Base-by-base conservation (phyloP, 2,888 invertebrate genomes). In the Platycnemis pennipes region DNA sequence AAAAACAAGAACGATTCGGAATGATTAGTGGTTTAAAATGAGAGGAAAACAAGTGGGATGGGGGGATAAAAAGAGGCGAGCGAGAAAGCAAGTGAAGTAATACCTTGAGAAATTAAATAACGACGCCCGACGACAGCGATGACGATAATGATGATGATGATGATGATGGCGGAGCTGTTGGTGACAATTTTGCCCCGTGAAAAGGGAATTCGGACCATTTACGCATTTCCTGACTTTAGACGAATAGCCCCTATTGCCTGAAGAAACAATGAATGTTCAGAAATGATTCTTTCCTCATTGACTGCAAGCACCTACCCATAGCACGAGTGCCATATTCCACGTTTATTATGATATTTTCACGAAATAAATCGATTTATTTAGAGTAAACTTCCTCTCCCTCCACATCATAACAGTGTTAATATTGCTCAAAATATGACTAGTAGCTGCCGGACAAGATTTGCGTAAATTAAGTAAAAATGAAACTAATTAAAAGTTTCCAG, bases 1-100 rank as follows among this genome's bases (percentile, higher is more conserved):
- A 87, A 87, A 45, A 87, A 87, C 87, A 46, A 44, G 26, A 42
- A 63, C 91, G 91, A 91, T 44, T 91, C 45, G 63, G 56, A 69
- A 91, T 91, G 91, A 91, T 91, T 91, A 91, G 91, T 91, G 91
- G 91, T 91, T 91, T 63, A 63, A 91, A 63, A 91, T 91, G 63
- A 91, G 91, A 44, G 69, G 91, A 91, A 42, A 69, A 44, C 87
- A 87, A 22, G 42, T 26, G 69, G 45, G 69, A 3, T 26, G 46
- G 56, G 77, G 13, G 11, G 63, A 91, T 91, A 69, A 91, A 91
- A 77, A 37, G 77, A 91, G 91, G 91, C 44, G 91, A 91, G 63
- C 26, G 91, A 26, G 91, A 63, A 91, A 91, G 69, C 91, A 91
- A 26, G 89, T 53, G 89, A 89, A 89, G 63, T 91, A 91, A 69